Conservation (phyloP, 2,113 vertebrate genomes). For the Oxygymnocypris stewartii region DNA sequence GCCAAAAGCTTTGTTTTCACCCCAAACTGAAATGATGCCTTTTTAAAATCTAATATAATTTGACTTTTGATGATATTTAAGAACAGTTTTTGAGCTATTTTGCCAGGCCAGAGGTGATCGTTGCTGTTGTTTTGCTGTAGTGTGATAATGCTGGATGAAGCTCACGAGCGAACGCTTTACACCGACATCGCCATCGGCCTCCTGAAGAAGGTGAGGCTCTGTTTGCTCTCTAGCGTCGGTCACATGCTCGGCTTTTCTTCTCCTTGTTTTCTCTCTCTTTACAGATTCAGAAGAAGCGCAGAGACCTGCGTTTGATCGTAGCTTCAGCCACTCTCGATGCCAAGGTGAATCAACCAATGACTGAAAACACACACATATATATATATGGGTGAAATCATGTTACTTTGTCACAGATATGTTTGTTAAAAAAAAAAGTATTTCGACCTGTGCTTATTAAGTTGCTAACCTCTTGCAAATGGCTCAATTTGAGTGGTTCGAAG, state of each 20-base stretch:
- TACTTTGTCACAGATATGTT: no score
- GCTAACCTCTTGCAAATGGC: no score
- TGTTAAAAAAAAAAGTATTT: no score
- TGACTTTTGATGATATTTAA: no score
- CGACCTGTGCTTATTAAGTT: no score
- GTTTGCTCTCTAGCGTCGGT: not conserved
- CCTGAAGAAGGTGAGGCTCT: slow-evolving; percentile 87
- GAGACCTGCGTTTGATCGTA: slow-evolving; percentile 91
- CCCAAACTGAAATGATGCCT: no score
- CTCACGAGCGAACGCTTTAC: slow-evolving; percentile 94
- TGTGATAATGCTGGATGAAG: slow-evolving; percentile 94
- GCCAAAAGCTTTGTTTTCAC: no score
- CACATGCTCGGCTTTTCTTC: not conserved
- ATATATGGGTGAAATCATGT: no score
- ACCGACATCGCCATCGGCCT: slow-evolving; percentile 97
- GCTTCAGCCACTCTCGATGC: slow-evolving; percentile 98
- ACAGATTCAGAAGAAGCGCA: slow-evolving; percentile 95
- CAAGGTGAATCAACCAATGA: slow-evolving; percentile 79
- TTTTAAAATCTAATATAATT: no score
- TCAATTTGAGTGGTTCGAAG: no score
- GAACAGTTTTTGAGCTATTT: no score
- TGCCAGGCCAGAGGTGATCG: not conserved
- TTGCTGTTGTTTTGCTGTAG: slow-evolving; percentile 67
- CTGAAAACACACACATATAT: not conserved
- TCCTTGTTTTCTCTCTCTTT: not conserved